Base-by-base conservation (phyloP, 2,797 vertebrate species). In the Glossophaga mutica region DNA sequence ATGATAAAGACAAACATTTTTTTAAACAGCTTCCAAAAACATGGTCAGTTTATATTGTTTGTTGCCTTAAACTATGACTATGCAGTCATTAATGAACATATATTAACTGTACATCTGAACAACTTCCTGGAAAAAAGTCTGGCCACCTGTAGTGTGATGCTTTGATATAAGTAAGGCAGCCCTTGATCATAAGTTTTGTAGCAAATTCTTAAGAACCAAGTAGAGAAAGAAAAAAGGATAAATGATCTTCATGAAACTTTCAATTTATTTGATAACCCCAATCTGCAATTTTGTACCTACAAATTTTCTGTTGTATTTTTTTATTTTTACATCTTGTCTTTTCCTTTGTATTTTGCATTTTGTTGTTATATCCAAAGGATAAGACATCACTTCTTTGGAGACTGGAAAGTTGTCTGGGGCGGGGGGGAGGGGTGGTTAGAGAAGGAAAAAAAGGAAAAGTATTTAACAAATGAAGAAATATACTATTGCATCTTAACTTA, bases 271-370 rank as follows among this genome's bases (percentile, higher is more conserved):
- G 5, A 50, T 50, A 79, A 86, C 8, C 39, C 48, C 2, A 65
- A 87, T 55, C 32, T 81, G 21, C 3, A 89, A 12, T 32, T 91
- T 82, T 52, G 3, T 19, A 24, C 52, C 57, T 32, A 83, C 4
- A 88, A 52, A 7, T 74, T 71, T 42, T 68, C 19, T 46, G 55
- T 26, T 55, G 18, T 21, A 62, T 26, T 68, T 37, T 16, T 68
- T 70, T 39, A 3, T 18, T 77, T 74, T 68, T 55, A 9, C 15
- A 70, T 78, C 87, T 85, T 19, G 4, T 26, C 44, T 91, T 78
- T 87, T 65, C 3, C 57, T 92, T 95, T 90, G 26, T 62, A 59
- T 86, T 91, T 91, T 88, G 21, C 24, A 59, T 93, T 74, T 87
- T 57, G 4, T 87, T 65, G 29, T 65, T 81, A 34, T 42, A 82